Evolutionary conservation across 92 coral and sea anemone genomes (phyloP), one percentile per base, ranked within the genome.

Genomic region (Metridium senile): DNA sequence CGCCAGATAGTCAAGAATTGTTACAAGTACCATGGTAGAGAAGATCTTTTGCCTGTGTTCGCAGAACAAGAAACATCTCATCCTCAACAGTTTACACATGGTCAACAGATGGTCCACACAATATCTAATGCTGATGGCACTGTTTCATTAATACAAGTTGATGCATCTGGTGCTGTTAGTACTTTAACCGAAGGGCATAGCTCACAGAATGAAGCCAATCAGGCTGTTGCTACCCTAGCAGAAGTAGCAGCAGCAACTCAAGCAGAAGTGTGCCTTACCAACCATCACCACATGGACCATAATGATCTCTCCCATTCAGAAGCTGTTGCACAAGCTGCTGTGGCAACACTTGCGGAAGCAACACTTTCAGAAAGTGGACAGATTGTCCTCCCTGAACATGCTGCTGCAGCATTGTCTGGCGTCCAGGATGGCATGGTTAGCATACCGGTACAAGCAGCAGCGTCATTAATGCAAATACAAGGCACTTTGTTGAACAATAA

Each of bases 91-190:
- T 93, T 92, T 74, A 84, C 84, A 33, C 84, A 84, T 27, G 87
- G 88, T 20, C 97, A 93, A 21, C 99, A 88, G 58, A 92, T 96
- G 95, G 99, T 96, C 23, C 99, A 96, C 75, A 96, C 99, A 1
- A 88, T 96, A 74, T 92, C 99, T 57, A 96, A 96, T 83, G 99
- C 99, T 0, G 99, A 96, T 61, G 99, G 99, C 31, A 96, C 99
- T 7, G 90, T 96, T 19, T 96, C 99, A 11, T 83, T 96, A 25
- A 93, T 96, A 51, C 99, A 96, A 56, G 99, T 96, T 20, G 99
- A 96, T 89, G 99, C 99, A 1, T 92, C 99, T 25, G 99, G 99
- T 18, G 99, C 99, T 22, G 99, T 96, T n/a, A 96, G 93, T 74
- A 92, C 99, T 21, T 25, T 92, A 27, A n/a, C n/a, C n/a, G 99